Percentiles rank a stretch among this genome's conserved stretches.
These are phyloP conservation scores for Drosophila eohydei DNA, from an alignment of 2,888 invertebrate genomes.

Conservation along the genomic window DNA sequence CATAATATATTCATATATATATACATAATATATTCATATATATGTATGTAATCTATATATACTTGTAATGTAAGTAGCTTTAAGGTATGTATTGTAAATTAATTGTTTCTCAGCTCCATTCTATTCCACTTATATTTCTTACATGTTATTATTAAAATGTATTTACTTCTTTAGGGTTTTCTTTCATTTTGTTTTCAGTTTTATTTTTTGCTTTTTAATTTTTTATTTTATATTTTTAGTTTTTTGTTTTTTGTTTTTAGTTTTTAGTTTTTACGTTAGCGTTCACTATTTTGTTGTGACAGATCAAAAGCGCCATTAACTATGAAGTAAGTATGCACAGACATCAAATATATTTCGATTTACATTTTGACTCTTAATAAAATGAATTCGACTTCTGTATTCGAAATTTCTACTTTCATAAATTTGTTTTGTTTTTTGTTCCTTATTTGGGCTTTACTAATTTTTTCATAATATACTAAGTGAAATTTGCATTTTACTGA, in stretches of 20 bases:
- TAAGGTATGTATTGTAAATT: slow-evolving; percentile 70
- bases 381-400: slow-evolving; percentile 49
- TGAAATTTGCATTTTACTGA: slow-evolving; percentile 1
- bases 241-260: slow-evolving; percentile 33
- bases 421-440: slow-evolving; percentile 4
- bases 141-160: slow-evolving; percentile 45
- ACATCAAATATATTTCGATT: slow-evolving; percentile 56
- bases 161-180: slow-evolving; percentile 27
- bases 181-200: slow-evolving; percentile 8
- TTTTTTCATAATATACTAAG: neutral
- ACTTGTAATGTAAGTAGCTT: slow-evolving; percentile 67
- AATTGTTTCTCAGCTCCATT: slow-evolving; percentile 51
- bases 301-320: slow-evolving; percentile 72
- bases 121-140: slow-evolving; percentile 35
- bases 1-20: slow-evolving; percentile 49
- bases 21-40: slow-evolving; percentile 20
- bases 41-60: slow-evolving; percentile 35
- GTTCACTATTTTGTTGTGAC: slow-evolving; percentile 40
- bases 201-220: slow-evolving; percentile 41
- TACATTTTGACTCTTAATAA: slow-evolving; percentile 44
- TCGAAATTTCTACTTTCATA: slow-evolving; percentile 19
- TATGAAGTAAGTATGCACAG: slow-evolving; percentile 71
- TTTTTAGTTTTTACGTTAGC: slow-evolving; percentile 37
- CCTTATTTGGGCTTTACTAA: slow-evolving; percentile 1
- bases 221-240: slow-evolving; percentile 28